phyloP scores from a whole-genome alignment of 2,113 vertebrate genomes.

The Pristiophorus japonicus region DNA sequence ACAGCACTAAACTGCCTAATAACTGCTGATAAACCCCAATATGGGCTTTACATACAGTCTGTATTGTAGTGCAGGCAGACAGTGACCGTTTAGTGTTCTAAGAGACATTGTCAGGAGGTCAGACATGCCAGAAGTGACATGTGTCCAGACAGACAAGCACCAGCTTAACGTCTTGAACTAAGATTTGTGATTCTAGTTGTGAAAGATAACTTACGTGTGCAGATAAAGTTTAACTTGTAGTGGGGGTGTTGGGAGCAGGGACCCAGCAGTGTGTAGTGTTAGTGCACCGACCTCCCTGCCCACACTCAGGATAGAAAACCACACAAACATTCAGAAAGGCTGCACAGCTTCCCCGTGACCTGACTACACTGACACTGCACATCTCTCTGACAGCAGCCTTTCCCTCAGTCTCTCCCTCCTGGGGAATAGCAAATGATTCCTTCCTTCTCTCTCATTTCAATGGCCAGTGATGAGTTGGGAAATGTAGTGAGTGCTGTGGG shows the following conservation, averaged over 20 bases:
- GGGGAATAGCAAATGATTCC: not conserved
- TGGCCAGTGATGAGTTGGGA: not conserved
- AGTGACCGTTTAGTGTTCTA: constrained; percentile 13
- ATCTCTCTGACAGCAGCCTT: not conserved
- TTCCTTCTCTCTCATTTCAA: not conserved
- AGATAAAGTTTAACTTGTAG: not conserved
- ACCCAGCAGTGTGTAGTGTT: not conserved
- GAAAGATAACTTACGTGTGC: not conserved
- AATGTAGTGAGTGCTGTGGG: not conserved
- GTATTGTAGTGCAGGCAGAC: not conserved
- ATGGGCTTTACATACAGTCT: constrained; percentile 15
- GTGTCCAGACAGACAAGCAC: not conserved
- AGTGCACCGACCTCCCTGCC: not conserved
- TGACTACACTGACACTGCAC: not conserved
- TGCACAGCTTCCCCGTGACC: no score
- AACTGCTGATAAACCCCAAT: not conserved
- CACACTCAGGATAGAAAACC: not conserved
- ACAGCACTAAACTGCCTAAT: not conserved
- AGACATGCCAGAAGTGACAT: not conserved
- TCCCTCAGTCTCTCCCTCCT: not conserved
- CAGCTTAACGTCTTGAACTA: constrained; percentile 1
- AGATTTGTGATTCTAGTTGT: constrained; percentile 24
- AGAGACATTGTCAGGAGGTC: not conserved
- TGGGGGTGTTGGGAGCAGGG: not conserved
- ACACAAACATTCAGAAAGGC: not conserved